Conservation (phyloP, 1,140 invertebrate genomes). For the Prorops nasuta region DNA sequence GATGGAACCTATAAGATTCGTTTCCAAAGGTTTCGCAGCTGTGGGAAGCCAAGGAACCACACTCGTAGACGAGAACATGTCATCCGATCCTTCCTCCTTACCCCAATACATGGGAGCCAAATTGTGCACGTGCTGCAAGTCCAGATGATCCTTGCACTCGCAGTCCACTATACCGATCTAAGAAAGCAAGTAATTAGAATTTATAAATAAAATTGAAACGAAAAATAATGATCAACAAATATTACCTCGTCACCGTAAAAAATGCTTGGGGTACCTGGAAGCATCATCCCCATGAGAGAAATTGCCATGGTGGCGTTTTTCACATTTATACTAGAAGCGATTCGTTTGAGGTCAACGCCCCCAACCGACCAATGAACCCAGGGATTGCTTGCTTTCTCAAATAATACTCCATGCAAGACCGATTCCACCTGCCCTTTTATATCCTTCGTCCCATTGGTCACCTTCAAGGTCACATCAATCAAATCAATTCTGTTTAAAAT, state of each 20-base stretch:
- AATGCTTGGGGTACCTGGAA: constrained; percentile 77
- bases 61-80: constrained; percentile 52
- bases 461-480: constrained; percentile 66
- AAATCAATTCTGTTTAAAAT: constrained; percentile 69
- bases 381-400: constrained; percentile 61
- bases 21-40: constrained; percentile 41
- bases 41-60: constrained; percentile 64
- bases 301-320: constrained; percentile 64
- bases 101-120: constrained; percentile 67
- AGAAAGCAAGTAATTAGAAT: constrained; percentile 4
- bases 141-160: constrained; percentile 57
- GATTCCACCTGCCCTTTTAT: constrained; percentile 62
- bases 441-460: constrained; percentile 58
- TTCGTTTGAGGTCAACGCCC: constrained; percentile 59
- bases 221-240: background rate
- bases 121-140: constrained; percentile 65
- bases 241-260: constrained; percentile 81
- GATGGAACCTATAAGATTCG: constrained; percentile 56
- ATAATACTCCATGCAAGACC: constrained; percentile 60
- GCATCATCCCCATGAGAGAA: constrained; percentile 67
- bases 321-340: constrained; percentile 56
- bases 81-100: constrained; percentile 28
- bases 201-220: constrained; percentile 5
- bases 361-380: constrained; percentile 80
- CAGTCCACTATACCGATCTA: constrained; percentile 48